Conservation (phyloP, 2,888 invertebrate genomes). For the Nesidiocoris tenuis region DNA sequence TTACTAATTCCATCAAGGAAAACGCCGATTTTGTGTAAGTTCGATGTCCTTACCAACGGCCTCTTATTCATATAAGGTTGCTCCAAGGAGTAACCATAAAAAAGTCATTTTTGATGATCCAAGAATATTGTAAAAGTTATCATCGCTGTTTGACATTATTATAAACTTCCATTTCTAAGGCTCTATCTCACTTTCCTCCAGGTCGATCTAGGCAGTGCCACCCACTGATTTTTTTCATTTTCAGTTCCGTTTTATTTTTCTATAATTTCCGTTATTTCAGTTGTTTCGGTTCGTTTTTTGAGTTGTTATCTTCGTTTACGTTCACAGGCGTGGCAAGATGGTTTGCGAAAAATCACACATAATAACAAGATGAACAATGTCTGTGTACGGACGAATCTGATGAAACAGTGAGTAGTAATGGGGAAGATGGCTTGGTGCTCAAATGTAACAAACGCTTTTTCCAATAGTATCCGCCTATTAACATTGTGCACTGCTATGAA, state of each 20-base stretch:
- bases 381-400: slow-evolving; percentile 90
- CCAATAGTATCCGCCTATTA: not conserved
- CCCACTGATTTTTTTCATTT: slow-evolving; percentile 30
- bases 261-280: slow-evolving; percentile 19
- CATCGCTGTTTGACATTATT: too few species aligned
- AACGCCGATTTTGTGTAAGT: too few species aligned
- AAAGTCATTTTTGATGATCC: too few species aligned
- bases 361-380: slow-evolving; percentile 96
- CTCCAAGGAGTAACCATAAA: too few species aligned
- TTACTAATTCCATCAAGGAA: too few species aligned
- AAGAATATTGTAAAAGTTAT: too few species aligned
- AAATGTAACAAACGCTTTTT: not conserved
- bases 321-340: slow-evolving; percentile 86
- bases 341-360: slow-evolving; percentile 85
- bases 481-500: too few species aligned
- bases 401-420: slow-evolving; percentile 91
- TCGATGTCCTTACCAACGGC: too few species aligned
- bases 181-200: too few species aligned
- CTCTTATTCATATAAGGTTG: too few species aligned
- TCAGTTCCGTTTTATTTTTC: slow-evolving; percentile 1
- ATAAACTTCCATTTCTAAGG: too few species aligned
- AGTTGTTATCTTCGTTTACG: slow-evolving; percentile 50
- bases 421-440: not conserved
- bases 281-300: slow-evolving; percentile 29
- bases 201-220: too few species aligned